phyloP scores from a whole-genome alignment of 2,888 invertebrate species.

The Blastobasis adustella region DNA sequence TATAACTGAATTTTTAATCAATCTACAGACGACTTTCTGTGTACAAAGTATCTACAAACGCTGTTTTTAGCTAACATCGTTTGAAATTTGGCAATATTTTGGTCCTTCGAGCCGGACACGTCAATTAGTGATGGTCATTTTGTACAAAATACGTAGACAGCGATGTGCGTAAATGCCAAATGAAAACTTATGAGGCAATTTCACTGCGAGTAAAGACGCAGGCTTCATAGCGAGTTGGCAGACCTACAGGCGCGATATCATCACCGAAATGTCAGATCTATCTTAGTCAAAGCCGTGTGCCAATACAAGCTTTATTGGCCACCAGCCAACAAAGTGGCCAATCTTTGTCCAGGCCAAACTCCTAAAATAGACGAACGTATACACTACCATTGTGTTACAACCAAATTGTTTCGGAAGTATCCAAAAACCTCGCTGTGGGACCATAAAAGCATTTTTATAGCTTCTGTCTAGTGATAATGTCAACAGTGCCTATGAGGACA shows the following conservation, averaged over 20 bases:
- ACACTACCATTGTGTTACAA: background rate
- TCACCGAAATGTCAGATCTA: conserved; percentile 8
- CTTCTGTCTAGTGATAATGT: conserved; percentile 29
- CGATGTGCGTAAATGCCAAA: too few relatives aligned
- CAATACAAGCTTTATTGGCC: conserved; percentile 8
- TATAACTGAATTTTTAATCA: too few relatives aligned
- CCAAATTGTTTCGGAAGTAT: conserved; percentile 8
- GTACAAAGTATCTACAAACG: too few relatives aligned
- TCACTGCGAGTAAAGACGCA: too few relatives aligned
- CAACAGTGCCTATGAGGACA: conserved; percentile 41
- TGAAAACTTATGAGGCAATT: too few relatives aligned
- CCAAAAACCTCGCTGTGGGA: background rate
- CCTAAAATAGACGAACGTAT: conserved; percentile 2
- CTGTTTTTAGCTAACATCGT: too few relatives aligned
- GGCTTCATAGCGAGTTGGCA: background rate
- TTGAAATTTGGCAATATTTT: background rate
- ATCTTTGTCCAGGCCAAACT: conserved; percentile 4
- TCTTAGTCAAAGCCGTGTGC: conserved; percentile 4
- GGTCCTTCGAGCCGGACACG: conserved; percentile 7
- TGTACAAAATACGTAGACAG: too few relatives aligned
- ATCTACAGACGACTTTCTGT: too few relatives aligned
- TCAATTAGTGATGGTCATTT: background rate
- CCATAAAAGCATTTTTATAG: too few relatives aligned
- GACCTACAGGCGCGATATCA: background rate
- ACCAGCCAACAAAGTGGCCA: conserved; percentile 1